Percentiles rank a stretch among this genome's conserved stretches.
Evolutionary conservation across 2,888 invertebrate species (phyloP).

Genomic region (Neoascia interrupta): DNA sequence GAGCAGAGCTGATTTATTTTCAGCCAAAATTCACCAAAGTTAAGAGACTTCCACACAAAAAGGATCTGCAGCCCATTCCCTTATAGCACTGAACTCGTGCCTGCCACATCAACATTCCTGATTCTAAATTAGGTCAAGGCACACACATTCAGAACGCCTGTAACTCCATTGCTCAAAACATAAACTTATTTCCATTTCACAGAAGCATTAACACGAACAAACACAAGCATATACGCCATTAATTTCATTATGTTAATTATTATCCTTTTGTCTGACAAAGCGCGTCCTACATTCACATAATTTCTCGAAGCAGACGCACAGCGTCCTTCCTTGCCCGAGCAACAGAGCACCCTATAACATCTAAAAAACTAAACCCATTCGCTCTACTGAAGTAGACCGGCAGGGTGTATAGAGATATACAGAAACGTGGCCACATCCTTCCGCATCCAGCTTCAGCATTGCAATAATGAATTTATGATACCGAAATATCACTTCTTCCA

Average conservation of each 20-base stretch:
- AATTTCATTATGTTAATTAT: conserved; percentile 68
- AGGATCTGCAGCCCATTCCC: not conserved
- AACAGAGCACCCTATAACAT: not conserved
- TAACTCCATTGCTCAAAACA: conserved; percentile 23
- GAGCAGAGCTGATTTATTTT: no score
- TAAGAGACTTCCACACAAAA: no score
- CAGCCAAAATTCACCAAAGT: no score
- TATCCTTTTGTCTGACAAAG: conserved; percentile 65
- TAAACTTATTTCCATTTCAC: conserved; percentile 55
- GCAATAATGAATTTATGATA: conserved; percentile 68
- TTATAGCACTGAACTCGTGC: conserved; percentile 50
- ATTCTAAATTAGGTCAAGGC: conserved; percentile 45
- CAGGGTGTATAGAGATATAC: conserved; percentile 4
- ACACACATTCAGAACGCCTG: conserved; percentile 6
- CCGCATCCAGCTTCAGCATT: conserved; percentile 8
- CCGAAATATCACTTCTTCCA: conserved; percentile 77
- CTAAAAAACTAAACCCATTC: conserved; percentile 37
- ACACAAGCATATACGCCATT: conserved; percentile 62
- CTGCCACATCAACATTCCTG: conserved; percentile 43
- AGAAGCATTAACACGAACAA: conserved; percentile 56
- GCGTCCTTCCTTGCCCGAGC: conserved; percentile 16
- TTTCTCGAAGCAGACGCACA: conserved; percentile 36
- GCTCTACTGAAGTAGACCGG: conserved; percentile 29
- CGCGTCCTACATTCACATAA: conserved; percentile 33
- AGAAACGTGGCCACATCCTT: not conserved